phyloP scores from a whole-genome alignment of 2,797 vertebrate species.

The Avahi laniger region DNA sequence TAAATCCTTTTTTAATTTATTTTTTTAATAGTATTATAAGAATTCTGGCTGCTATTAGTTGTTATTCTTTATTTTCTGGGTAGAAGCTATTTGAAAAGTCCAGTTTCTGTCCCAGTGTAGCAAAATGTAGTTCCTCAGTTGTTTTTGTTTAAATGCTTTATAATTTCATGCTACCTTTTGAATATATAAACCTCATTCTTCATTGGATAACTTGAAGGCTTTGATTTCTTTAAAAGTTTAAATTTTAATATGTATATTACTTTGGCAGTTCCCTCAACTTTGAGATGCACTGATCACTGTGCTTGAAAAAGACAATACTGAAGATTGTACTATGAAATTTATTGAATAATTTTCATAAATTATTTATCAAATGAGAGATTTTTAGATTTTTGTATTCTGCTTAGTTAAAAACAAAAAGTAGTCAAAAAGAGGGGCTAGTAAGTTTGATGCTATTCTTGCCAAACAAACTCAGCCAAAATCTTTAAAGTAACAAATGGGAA shows the following conservation, averaged over 20 bases:
- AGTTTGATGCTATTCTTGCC: conserved; percentile 79
- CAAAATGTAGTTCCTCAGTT: conserved; percentile 74
- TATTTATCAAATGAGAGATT: conserved; percentile 84
- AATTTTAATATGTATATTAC: conserved; percentile 78
- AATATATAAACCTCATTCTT: conserved; percentile 80
- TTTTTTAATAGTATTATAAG: conserved; percentile 74
- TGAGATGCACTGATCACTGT: conserved; percentile 86
- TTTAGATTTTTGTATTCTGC: conserved; percentile 82
- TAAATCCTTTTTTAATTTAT: conserved; percentile 75
- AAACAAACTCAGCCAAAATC: conserved; percentile 78
- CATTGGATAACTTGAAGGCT: conserved; percentile 77
- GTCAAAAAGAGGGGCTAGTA: conserved; percentile 77
- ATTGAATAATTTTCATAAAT: conserved; percentile 83
- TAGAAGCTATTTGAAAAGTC: conserved; percentile 66
- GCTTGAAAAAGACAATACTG: conserved; percentile 84
- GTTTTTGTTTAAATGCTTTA: conserved; percentile 66
- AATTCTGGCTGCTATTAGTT: conserved; percentile 65
- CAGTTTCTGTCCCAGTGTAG: conserved; percentile 72
- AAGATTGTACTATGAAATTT: conserved; percentile 87
- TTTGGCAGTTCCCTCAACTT: conserved; percentile 78
- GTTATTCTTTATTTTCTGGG: conserved; percentile 63
- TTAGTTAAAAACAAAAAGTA: conserved; percentile 71
- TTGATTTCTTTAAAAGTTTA: conserved; percentile 75
- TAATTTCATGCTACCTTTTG: conserved; percentile 80
- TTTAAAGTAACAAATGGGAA: conserved; percentile 76